A percentile compares a stretch with the other conserved stretches of the same genome.
Conservation (phyloP, 2,113 vertebrate species). For the Gobiocypris rarus region DNA sequence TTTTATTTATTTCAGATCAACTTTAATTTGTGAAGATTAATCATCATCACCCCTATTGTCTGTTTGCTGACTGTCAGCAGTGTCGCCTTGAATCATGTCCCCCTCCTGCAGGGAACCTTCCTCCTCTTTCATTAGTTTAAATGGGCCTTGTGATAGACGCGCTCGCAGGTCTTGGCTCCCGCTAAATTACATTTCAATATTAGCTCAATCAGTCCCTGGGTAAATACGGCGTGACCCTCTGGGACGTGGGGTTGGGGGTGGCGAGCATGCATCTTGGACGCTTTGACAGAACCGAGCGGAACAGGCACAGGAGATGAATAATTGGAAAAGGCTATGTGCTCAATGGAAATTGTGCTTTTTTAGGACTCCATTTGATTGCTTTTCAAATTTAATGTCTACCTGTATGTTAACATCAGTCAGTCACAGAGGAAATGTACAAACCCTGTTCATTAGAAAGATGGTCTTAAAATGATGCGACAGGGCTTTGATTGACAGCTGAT, state of each 20-base stretch:
- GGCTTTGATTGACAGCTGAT: slow-evolving; percentile 7
- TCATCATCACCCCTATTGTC: slow-evolving; percentile 53
- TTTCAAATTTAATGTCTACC: slow-evolving; percentile 30
- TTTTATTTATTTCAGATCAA: slow-evolving; percentile 53
- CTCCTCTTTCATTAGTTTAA: slow-evolving; percentile 47
- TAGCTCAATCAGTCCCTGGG: slow-evolving; percentile 45
- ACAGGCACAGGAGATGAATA: slow-evolving; percentile 27
- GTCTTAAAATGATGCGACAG: background rate
- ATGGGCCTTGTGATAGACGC: slow-evolving; percentile 31
- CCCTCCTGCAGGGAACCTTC: slow-evolving; percentile 30
- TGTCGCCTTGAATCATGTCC: slow-evolving; percentile 46
- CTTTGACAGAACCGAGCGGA: slow-evolving; percentile 15
- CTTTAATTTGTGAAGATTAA: slow-evolving; percentile 62
- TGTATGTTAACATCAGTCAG: slow-evolving; percentile 31
- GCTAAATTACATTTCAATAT: slow-evolving; percentile 53
- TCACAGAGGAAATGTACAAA: slow-evolving; percentile 9
- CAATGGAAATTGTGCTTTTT: slow-evolving; percentile 5
- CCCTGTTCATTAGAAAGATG: background rate
- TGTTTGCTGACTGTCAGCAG: slow-evolving; percentile 51
- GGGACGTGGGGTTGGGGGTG: background rate
- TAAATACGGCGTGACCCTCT: slow-evolving; percentile 30
- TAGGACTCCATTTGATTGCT: slow-evolving; percentile 1
- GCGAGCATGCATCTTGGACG: background rate
- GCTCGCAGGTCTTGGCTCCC: slow-evolving; percentile 30
- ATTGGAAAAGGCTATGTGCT: slow-evolving; percentile 38